Evolutionary conservation across 2,888 invertebrate genomes (phyloP), one percentile per base, ranked within the genome.

Genomic region (Andrena bicolor): DNA sequence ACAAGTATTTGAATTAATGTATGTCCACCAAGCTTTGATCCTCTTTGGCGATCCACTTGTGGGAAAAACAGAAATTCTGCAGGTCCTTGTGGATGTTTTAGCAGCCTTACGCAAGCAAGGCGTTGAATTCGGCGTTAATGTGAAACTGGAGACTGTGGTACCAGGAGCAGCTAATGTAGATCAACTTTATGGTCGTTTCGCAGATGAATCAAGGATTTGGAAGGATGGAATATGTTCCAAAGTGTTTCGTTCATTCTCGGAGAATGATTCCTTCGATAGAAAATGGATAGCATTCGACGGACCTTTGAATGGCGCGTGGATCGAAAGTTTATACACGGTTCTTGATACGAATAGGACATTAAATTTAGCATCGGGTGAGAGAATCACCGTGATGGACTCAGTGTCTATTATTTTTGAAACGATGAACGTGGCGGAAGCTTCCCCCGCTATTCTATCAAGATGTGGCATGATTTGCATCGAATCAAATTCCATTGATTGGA

Each of bases 221-320:
- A 92, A 91, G 0, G 95, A 95, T 82, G 95, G 95, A 35, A 94
- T 96, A 30, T 92, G 94, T 53, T 92, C 94, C 0, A 90, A 91
- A 13, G 92, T 94, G 92, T 94, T 94, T 92, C 88, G 95, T 92
- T 90, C 94, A 89, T 91, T 94, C 92, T 94, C 94, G 0, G 94
- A 93, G 16, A 92, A 94, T 72, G 91, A 93, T 60, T 93, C 93
- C 0, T 92, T 93, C 2, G 94, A 94, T 86, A 95, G 95, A 71
- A 95, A 95, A 68, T 96, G 96, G 96, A 93, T 96, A 6, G 93
- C 96, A 74, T 95, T 96, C 90, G 96, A 96, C 89, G 96, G 96
- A 1, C 95, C 96, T 2, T 94, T 96, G 26, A 95, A 95, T 87
- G 94, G 95, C 23, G 94, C 94, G 16, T 96, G 96, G 95, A 94